Evolutionary conservation across 2,888 invertebrate species (phyloP), one percentile per base, ranked within the genome.

Genomic region (Volucella inflata): DNA sequence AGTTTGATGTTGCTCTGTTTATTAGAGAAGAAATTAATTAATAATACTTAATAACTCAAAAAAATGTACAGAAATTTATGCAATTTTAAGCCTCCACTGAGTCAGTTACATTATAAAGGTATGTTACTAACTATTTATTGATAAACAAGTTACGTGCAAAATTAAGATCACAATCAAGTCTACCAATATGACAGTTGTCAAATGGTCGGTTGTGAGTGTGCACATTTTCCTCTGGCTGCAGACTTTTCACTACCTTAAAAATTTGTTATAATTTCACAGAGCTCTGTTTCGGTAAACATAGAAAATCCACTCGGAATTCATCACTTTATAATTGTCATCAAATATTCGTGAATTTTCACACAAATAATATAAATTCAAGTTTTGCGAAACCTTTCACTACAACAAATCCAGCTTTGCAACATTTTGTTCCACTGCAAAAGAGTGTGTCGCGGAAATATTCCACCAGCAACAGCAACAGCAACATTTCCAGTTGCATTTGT

Each of bases 401-500:
- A 77, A 60, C 82, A 72, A 17, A 59, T 21, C 36, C 21, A 12
- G 40, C 16, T 48, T 40, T 2, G 71, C 72, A 85, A 81, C 85
- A 85, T 68, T 30, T 60, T 42, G 53, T 17, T 14, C 65, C 70
- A 48, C 40, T 48, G 16, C 75, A 85, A 60, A 55, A 40, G 6
- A 70, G 30, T 53, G 12, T 36, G 10, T 85, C 67, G 67, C 71
- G 67, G 72, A 85, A 71, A 62, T 81, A 67, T 85, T 81, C 76
- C 81, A 81, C 72, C 50, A 57, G 85, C 81, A 81, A 81, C 85
- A 85, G 72, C 81, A 81, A 62, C 48, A 57, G 85, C 85, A 81
- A 81, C 85, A 85, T 81, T 87, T 87, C 87, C 87, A 87, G 87
- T 87, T 87, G 87, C 87, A 87, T 87, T 82, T 77, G 70, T 81